Evolutionary conservation across 2,797 vertebrate genomes (phyloP).

Genomic region (Hemitrygon akajei): DNA sequence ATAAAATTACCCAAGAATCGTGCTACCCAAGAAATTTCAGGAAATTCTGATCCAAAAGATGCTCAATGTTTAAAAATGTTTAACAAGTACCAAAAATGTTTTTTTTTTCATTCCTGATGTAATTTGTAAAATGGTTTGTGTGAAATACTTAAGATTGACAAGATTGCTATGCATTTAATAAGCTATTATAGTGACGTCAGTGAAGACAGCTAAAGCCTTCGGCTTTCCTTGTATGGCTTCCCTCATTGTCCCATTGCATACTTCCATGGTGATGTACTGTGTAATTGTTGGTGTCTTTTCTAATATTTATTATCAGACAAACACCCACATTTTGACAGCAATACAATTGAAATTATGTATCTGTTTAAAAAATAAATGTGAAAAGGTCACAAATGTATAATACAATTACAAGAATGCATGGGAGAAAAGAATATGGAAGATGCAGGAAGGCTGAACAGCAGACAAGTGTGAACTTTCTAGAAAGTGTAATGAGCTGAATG

Average conservation of each 20-base stretch:
- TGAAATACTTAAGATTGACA: constrained; percentile 5
- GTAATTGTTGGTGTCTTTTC: constrained; percentile 28
- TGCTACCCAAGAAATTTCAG: neutral
- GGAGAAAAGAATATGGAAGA: neutral
- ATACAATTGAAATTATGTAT: constrained; percentile 30
- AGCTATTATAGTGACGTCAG: constrained; percentile 12
- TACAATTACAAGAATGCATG: neutral
- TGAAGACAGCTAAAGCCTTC: neutral
- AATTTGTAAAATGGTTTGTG: neutral
- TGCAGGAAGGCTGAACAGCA: neutral
- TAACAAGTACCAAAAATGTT: neutral
- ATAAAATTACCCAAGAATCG: neutral
- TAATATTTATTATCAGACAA: constrained; percentile 29
- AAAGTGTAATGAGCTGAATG: neutral
- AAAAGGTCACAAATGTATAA: constrained; percentile 27
- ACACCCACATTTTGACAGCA: neutral
- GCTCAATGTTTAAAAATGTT: neutral
- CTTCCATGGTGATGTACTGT: neutral
- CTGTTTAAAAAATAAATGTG: constrained; percentile 33
- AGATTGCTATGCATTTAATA: constrained; percentile 28
- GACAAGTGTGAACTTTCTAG: neutral
- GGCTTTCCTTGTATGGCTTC: constrained; percentile 32
- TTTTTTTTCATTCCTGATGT: neutral
- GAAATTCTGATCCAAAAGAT: neutral
- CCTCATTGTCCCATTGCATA: constrained; percentile 20